Percentiles rank a stretch among this genome's conserved stretches.
phyloP scores from a whole-genome alignment of 1,140 invertebrate genomes.

The Listronotus bonariensis region DNA sequence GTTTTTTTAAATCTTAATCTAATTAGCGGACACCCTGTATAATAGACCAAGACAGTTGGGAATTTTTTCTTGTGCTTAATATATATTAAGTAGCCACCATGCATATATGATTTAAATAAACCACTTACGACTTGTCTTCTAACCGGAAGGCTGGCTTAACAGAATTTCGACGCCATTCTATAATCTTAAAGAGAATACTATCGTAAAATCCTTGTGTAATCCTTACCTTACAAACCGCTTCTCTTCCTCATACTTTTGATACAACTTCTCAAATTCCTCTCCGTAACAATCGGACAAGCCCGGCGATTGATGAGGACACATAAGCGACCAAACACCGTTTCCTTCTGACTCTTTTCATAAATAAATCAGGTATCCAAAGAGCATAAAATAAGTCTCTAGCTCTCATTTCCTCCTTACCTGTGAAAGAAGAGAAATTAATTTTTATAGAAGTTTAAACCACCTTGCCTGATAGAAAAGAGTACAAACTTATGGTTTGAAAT shows the following conservation, averaged over 20 bases:
- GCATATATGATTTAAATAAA: no score
- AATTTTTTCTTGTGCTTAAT: no score
- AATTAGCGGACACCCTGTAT: no score
- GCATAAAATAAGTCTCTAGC: conserved; percentile 98
- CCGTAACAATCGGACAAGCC: conserved; percentile 92
- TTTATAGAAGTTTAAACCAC: no score
- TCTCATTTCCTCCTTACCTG: conserved; percentile 81
- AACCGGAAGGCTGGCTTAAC: no score
- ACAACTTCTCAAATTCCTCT: conserved; percentile 91
- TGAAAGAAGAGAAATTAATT: no score
- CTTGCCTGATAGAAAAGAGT: not conserved
- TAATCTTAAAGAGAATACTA: not conserved
- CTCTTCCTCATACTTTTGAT: conserved; percentile 80
- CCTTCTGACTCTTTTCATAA: conserved; percentile 95
- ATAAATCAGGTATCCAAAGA: conserved; percentile 98
- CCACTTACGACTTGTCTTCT: no score
- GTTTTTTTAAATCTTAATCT: no score
- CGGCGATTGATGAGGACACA: conserved; percentile 95
- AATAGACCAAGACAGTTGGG: no score
- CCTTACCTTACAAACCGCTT: conserved; percentile 24
- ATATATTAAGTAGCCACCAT: no score
- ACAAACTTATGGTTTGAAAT: no score
- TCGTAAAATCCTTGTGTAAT: conserved; percentile 4
- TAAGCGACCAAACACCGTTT: conserved; percentile 89
- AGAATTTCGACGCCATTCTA: conserved; percentile 51